Evolutionary conservation across 35 echinoderm and acorn worm genomes (phyloP), one percentile per base, ranked within the genome.

Genomic region (Heliocidaris erythrogramma): DNA sequence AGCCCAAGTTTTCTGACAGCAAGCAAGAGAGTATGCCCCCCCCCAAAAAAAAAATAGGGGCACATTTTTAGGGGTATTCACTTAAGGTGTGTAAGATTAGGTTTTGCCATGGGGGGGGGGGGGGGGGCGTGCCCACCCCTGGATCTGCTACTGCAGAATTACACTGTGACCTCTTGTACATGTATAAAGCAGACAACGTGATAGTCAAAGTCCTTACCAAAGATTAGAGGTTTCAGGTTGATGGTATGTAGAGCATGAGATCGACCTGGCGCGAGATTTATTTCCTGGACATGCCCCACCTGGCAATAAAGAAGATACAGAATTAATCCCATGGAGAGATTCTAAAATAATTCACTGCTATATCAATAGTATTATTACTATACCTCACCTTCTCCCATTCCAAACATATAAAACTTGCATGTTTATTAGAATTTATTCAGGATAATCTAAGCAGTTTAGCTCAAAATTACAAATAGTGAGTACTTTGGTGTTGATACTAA

Each of bases 151-250:
- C 35, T 92, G n/a, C n/a, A n/a, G n/a, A n/a, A n/a, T n/a, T 92
- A 21, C 5, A 47, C 30, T 7, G 90, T 35, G 47, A 9, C 30
- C 32, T 24, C n/a, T n/a, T n/a, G n/a, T n/a, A n/a, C n/a, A n/a
- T n/a, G n/a, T n/a, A 47, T 92, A 49, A 30, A 92, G 42, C 31
- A 49, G 27, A 21, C 27, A 47, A 30, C 42, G 11, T 30, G 21
- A 84, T 84, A 18, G 69, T 84, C 85, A 35, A 89, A 47, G 32
- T 89, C 24, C 96, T 95, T 93, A 97, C 97, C 97, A 95, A 97
- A 97, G 92, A 97, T 97, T 18, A 96, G 53, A 30, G 97, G 97
- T 88, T 97, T 97, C 97, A 97, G 94, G 86, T 94, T 97, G 48
- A 97, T 35, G 18, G 96, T 97, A 31, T 94, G 90, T 24, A 97